Evolutionary conservation across 1,140 invertebrate genomes (phyloP).

Genomic region (Palaemon carinicauda): DNA sequence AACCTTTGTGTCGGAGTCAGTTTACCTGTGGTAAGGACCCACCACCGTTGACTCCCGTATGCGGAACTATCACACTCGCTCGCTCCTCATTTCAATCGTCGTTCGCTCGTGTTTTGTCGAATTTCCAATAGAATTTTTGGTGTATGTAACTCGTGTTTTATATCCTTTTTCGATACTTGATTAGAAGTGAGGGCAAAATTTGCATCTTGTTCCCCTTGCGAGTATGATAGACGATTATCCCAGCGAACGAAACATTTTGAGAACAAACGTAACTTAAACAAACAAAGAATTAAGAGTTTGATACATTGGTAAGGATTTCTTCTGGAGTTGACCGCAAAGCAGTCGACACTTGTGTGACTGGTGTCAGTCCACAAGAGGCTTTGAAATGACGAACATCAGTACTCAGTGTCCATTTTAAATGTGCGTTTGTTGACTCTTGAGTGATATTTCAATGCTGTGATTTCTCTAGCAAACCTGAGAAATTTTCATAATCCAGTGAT

Average conservation of each 20-base stretch:
- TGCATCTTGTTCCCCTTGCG: neutral
- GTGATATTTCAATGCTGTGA: neutral
- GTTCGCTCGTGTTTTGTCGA: neutral
- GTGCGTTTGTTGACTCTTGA: neutral
- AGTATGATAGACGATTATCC: neutral
- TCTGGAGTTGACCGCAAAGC: constrained; percentile 48
- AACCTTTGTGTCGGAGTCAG: neutral
- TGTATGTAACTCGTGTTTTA: no score
- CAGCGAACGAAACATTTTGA: constrained; percentile 19
- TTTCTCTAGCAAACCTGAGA: neutral
- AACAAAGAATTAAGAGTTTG: constrained; percentile 16
- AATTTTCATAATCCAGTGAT: neutral
- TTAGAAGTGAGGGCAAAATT: no score
- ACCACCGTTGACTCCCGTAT: no score
- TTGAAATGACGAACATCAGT: constrained; percentile 18
- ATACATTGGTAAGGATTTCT: constrained; percentile 46
- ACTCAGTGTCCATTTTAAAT: neutral
- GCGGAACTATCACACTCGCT: no score
- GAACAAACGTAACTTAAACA: neutral
- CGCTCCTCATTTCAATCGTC: neutral
- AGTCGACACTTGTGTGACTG: constrained; percentile 37
- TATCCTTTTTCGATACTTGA: no score
- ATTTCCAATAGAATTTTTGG: neutral
- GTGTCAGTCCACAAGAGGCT: constrained; percentile 41
- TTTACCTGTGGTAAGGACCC: neutral